Conservation (phyloP, 2,888 invertebrate genomes). For the Silvanus unidentatus region DNA sequence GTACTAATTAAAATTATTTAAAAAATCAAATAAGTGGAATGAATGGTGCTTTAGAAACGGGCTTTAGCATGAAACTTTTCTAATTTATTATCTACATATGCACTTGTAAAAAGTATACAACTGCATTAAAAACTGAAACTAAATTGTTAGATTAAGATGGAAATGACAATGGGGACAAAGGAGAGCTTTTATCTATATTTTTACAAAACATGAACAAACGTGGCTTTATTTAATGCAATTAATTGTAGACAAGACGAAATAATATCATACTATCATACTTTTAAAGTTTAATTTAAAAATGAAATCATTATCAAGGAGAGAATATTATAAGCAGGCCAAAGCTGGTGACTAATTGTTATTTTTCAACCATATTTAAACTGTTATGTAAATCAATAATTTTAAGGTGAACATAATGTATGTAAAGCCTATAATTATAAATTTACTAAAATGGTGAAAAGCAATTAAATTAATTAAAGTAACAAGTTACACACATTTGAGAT, state of each 20-base stretch:
- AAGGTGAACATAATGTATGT: no score
- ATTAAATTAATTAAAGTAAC: slow-evolving; percentile 1
- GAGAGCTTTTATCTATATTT: not conserved
- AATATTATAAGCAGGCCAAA: no score
- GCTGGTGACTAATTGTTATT: no score
- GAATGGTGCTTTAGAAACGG: not conserved
- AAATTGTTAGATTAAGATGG: slow-evolving; percentile 3
- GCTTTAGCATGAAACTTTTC: not conserved
- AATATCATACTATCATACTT: no score
- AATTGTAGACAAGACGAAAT: no score
- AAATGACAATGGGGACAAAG: not conserved
- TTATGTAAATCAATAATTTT: no score
- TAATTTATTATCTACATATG: slow-evolving; percentile 1
- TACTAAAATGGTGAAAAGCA: slow-evolving; percentile 1
- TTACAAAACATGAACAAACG: not conserved
- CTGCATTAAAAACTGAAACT: slow-evolving; percentile 3
- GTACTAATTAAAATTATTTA: not conserved
- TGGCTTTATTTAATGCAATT: no score
- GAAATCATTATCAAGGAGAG: no score
- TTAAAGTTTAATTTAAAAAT: no score
- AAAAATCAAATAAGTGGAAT: not conserved
- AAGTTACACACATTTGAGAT: not conserved
- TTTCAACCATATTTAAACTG: no score
- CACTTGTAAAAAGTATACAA: slow-evolving; percentile 2
- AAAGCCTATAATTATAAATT: not conserved